Evolutionary conservation across 2,113 vertebrate genomes (phyloP).

Genomic region (Albula goreensis): DNA sequence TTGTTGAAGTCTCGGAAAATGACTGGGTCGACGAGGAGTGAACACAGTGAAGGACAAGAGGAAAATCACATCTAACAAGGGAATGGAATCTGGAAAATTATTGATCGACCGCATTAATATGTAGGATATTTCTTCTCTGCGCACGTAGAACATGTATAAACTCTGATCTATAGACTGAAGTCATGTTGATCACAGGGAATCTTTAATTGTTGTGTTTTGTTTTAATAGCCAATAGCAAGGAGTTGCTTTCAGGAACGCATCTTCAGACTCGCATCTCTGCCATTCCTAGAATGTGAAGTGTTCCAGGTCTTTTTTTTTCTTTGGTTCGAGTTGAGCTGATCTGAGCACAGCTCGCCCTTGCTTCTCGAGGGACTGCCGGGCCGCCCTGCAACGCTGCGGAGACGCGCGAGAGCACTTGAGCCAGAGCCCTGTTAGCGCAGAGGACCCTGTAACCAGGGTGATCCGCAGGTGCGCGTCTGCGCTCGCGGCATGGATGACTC

Average conservation of each 20-base stretch:
- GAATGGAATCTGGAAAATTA: neutral
- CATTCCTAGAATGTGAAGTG: neutral
- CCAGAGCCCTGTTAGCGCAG: constrained; percentile 25
- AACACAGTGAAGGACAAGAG: neutral
- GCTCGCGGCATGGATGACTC: constrained; percentile 71
- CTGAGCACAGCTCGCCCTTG: neutral
- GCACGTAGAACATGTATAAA: neutral
- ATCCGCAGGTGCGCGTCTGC: constrained; percentile 28
- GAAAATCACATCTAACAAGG: neutral
- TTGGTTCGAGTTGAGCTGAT: neutral
- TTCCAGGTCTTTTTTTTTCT: neutral
- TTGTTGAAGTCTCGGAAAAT: neutral
- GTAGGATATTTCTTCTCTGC: neutral
- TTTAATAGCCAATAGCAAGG: neutral
- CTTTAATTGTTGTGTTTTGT: neutral
- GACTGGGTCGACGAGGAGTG: neutral
- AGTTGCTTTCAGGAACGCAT: neutral
- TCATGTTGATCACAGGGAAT: neutral
- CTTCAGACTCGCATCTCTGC: neutral
- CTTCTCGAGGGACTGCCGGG: constrained; percentile 30
- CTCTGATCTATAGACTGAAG: neutral
- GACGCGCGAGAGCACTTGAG: constrained; percentile 20
- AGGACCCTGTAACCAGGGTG: constrained; percentile 23
- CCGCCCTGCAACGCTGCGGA: constrained; percentile 37
- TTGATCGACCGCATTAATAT: neutral